These are phyloP conservation scores for Leguminivora glycinivorella DNA, from an alignment of 1,140 invertebrate species.

Conservation along the genomic window DNA sequence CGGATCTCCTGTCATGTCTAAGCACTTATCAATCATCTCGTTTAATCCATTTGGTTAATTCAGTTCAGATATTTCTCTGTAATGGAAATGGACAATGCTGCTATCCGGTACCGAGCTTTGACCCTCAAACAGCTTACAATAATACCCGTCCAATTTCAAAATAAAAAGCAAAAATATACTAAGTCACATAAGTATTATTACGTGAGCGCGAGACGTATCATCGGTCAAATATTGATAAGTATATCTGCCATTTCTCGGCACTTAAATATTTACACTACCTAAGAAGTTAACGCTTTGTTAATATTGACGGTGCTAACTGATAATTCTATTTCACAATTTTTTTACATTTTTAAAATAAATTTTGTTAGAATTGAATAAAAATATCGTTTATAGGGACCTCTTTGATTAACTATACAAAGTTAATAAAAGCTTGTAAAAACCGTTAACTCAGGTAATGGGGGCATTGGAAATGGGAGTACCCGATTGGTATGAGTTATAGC, in stretches of 20 bases:
- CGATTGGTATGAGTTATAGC: no score
- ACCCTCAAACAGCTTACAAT: neutral
- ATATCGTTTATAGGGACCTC: neutral
- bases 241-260: neutral
- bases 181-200: no score
- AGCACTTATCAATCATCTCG: conserved; percentile 19
- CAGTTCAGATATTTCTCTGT: neutral
- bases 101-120: neutral
- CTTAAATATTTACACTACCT: neutral
- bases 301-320: neutral
- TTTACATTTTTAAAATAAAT: no score
- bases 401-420: no score
- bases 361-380: no score
- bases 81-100: neutral
- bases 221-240: neutral
- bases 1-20: conserved; percentile 38
- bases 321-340: neutral
- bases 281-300: neutral
- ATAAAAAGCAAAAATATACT: neutral
- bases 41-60: conserved; percentile 2
- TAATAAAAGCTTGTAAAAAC: no score
- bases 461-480: no score
- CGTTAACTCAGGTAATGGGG: no score
- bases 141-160: neutral
- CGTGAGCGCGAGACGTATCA: neutral